Percentiles rank a stretch among this genome's conserved stretches.
These are phyloP conservation scores for Zoanthus gigantus DNA, from an alignment of 92 coral and sea anemone species.

Conservation along the genomic window DNA sequence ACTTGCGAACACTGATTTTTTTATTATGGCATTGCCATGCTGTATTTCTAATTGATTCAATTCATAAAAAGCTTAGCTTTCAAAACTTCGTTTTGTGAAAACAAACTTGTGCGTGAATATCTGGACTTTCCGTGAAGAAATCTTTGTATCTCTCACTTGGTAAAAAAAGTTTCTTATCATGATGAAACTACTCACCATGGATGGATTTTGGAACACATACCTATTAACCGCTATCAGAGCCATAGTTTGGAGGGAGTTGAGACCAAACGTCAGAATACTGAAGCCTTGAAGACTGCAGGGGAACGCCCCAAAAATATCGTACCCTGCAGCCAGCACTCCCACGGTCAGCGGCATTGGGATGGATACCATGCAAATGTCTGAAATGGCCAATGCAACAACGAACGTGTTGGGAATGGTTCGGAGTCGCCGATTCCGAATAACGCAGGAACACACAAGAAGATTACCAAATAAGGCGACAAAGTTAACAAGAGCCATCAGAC, in stretches of 20 bases:
- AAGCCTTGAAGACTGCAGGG: conserved; percentile 34
- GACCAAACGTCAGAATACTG: conserved; percentile 34
- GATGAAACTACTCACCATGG: neutral
- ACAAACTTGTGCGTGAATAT: too few relatives aligned
- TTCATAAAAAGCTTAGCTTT: too few relatives aligned
- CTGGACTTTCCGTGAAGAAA: neutral
- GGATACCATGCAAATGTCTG: conserved; percentile 40
- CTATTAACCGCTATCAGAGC: conserved; percentile 43
- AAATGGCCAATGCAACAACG: conserved; percentile 35
- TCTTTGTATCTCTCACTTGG: too few relatives aligned
- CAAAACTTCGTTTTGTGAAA: too few relatives aligned
- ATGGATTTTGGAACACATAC: neutral
- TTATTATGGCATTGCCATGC: too few relatives aligned
- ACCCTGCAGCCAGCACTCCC: conserved; percentile 41
- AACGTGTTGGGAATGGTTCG: conserved; percentile 45
- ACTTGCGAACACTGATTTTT: too few relatives aligned
- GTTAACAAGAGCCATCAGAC: conserved; percentile 24
- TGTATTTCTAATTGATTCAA: too few relatives aligned
- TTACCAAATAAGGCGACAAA: conserved; percentile 28
- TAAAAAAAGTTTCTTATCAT: neutral
- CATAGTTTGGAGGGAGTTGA: conserved; percentile 44
- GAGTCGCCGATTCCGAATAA: conserved; percentile 36
- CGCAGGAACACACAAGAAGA: conserved; percentile 36
- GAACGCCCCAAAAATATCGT: conserved; percentile 22
- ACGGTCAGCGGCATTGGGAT: conserved; percentile 41